Conservation (phyloP, 2,797 vertebrate species). For the Moxostoma hubbsi region DNA sequence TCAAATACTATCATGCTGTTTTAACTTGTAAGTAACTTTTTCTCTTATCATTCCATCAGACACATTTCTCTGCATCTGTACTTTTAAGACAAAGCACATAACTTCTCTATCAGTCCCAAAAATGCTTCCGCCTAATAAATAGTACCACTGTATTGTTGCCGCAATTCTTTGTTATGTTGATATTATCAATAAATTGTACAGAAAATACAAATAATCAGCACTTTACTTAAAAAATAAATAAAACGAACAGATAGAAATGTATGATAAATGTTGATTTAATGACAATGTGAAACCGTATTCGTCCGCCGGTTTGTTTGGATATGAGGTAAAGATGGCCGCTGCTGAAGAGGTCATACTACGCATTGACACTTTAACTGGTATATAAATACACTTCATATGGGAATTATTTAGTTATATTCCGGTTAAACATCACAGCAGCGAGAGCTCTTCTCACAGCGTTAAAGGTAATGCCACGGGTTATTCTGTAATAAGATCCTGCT, state of each 20-base stretch:
- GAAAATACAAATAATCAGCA: background rate
- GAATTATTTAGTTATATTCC: background rate
- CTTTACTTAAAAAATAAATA: background rate
- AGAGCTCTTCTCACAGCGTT: background rate
- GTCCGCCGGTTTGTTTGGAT: conserved; percentile 46
- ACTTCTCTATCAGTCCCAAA: background rate
- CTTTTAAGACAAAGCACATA: conserved; percentile 7
- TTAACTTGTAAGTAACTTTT: background rate
- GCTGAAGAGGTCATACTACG: conserved; percentile 30
- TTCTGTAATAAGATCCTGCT: background rate
- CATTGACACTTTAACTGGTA: conserved; percentile 32
- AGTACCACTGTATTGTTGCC: background rate
- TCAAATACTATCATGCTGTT: background rate
- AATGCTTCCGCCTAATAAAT: conserved; percentile 47
- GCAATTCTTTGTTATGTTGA: background rate
- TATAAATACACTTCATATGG: background rate
- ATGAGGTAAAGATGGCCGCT: conserved; percentile 48
- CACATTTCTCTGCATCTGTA: conserved; percentile 24
- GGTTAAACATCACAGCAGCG: background rate
- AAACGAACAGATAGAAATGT: background rate
- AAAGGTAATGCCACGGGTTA: background rate
- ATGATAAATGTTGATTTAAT: background rate
- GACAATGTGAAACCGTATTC: conserved; percentile 4
- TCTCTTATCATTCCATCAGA: background rate
- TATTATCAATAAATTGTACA: no score